Evolutionary conservation across 2,113 vertebrate species (phyloP).

Genomic region (Muntiacus reevesi): DNA sequence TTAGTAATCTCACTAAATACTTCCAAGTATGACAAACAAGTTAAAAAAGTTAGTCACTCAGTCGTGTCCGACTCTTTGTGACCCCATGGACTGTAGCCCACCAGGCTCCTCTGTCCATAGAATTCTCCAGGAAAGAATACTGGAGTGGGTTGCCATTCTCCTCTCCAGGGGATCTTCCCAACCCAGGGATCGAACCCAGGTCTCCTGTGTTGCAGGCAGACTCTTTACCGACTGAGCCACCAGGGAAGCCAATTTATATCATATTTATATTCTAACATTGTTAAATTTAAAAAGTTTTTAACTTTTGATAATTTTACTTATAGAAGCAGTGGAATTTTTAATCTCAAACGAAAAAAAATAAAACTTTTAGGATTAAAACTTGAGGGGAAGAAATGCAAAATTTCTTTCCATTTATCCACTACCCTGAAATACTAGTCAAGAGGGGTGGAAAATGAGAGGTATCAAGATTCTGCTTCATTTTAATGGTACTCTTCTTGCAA

Average conservation of each 20-base stretch:
- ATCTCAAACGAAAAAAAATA: background rate
- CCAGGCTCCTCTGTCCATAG: background rate
- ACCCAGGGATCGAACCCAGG: background rate
- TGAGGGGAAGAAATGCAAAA: constrained; percentile 21
- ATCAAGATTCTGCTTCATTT: background rate
- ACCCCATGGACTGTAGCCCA: background rate
- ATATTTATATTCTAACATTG: background rate
- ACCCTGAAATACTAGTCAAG: background rate
- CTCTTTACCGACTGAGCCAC: background rate
- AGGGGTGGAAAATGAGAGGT: background rate
- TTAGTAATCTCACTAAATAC: background rate
- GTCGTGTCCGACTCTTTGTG: accelerated
- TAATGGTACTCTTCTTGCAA: background rate
- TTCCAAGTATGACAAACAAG: background rate
- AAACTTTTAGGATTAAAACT: background rate
- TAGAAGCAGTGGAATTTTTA: background rate
- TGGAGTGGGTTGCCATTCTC: background rate
- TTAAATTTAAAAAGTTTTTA: background rate
- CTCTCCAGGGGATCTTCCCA: background rate
- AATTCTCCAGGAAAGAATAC: background rate
- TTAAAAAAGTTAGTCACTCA: background rate
- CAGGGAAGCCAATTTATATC: background rate
- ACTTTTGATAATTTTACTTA: constrained; percentile 9
- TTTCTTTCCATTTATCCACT: background rate
- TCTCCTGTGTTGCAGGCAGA: background rate